phyloP scores from a whole-genome alignment of 2,888 invertebrate genomes.

The Himalopsyche anomala region DNA sequence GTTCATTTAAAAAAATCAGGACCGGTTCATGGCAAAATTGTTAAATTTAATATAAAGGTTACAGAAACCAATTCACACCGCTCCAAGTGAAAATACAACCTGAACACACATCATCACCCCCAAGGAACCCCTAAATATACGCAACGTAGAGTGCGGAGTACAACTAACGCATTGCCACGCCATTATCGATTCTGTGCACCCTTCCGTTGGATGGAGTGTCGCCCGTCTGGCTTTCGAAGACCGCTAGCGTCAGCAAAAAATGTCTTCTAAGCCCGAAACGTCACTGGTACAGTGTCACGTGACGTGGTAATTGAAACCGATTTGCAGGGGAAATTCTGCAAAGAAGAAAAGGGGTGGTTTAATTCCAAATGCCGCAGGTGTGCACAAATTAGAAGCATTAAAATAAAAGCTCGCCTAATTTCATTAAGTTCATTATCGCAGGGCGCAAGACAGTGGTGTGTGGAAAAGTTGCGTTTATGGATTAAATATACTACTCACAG shows the following conservation, averaged over 20 bases:
- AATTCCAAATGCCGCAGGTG: constrained; percentile 57
- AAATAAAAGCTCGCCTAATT: constrained; percentile 63
- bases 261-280: constrained; percentile 29
- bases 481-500: too few relatives aligned
- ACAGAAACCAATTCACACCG: background rate
- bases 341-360: constrained; percentile 38
- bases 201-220: constrained; percentile 49
- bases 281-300: constrained; percentile 54
- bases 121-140: constrained; percentile 6
- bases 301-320: constrained; percentile 57
- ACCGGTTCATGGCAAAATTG: too few relatives aligned
- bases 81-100: constrained; percentile 10
- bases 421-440: constrained; percentile 62
- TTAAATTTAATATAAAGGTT: too few relatives aligned
- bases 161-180: background rate
- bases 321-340: constrained; percentile 29
- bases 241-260: constrained; percentile 38
- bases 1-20: too few relatives aligned
- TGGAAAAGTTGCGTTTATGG: background rate
- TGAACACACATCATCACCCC: constrained; percentile 2
- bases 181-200: constrained; percentile 55
- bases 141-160: background rate
- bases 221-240: constrained; percentile 33
- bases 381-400: constrained; percentile 62
- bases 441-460: constrained; percentile 22